Evolutionary conservation across 1,140 invertebrate species (phyloP).

Genomic region (Bicyclus anynana): DNA sequence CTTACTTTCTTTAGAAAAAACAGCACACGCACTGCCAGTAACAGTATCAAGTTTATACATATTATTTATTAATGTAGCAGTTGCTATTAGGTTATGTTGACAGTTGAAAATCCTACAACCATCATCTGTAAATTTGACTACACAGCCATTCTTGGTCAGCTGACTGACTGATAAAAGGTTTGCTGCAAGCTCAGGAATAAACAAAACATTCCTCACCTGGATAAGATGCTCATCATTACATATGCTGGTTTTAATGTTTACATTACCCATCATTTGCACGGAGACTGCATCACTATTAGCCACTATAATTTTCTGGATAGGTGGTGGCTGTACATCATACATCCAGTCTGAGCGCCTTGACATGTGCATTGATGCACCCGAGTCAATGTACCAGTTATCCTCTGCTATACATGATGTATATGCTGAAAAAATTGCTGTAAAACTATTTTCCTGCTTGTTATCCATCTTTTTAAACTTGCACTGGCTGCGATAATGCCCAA

Average conservation of each 20-base stretch:
- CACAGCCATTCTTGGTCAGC: conserved; percentile 32
- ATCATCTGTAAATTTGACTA: conserved; percentile 33
- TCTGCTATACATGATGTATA: conserved; percentile 21
- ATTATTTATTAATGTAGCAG: too few relatives aligned
- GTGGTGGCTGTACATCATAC: conserved; percentile 35
- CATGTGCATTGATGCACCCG: conserved; percentile 38
- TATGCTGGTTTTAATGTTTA: too few relatives aligned
- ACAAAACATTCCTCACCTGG: conserved; percentile 40
- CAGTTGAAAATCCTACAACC: too few relatives aligned
- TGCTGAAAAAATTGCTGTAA: conserved; percentile 33
- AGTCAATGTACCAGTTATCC: conserved; percentile 41
- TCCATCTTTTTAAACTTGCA: too few relatives aligned
- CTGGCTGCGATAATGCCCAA: too few relatives aligned
- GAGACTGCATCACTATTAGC: conserved; percentile 28
- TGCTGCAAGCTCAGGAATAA: conserved; percentile 27
- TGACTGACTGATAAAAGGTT: conserved; percentile 34
- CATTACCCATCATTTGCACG: too few relatives aligned
- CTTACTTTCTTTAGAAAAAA: conserved; percentile 10
- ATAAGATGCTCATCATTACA: conserved; percentile 13
- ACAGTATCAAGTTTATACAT: conserved; percentile 15
- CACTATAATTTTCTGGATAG: conserved; percentile 27
- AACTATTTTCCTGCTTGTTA: conserved; percentile 20
- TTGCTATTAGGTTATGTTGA: too few relatives aligned
- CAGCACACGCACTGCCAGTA: conserved; percentile 13
- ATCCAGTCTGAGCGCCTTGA: conserved; percentile 30